These are phyloP conservation scores for Pygmarrhopalites habei DNA, from an alignment of 1,140 invertebrate species.

Conservation along the genomic window DNA sequence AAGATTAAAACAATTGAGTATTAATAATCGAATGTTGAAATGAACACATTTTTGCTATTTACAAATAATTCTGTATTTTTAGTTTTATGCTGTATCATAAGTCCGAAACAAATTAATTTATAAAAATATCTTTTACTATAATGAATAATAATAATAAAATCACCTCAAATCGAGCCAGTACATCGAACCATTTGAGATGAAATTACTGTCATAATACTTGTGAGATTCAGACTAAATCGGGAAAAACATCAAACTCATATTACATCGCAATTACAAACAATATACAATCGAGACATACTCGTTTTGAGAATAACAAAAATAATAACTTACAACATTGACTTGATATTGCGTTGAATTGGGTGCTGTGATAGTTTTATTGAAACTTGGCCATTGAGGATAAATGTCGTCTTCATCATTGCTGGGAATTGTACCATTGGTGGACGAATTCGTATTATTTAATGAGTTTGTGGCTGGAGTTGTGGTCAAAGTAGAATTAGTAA, in stretches of 20 bases:
- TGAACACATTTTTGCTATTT: too few relatives aligned
- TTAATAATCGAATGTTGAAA: too few relatives aligned
- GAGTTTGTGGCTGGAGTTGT: neutral
- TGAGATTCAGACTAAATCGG: constrained; percentile 18
- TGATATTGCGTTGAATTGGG: neutral
- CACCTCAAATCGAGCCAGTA: constrained; percentile 72
- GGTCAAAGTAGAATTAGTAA: neutral
- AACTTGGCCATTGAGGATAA: neutral
- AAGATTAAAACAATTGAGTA: too few relatives aligned
- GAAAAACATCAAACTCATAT: neutral
- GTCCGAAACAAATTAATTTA: too few relatives aligned
- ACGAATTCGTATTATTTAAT: too few relatives aligned
- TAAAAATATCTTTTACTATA: too few relatives aligned
- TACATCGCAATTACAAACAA: neutral
- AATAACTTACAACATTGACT: neutral
- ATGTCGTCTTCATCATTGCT: neutral
- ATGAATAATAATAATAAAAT: too few relatives aligned
- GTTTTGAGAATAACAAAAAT: too few relatives aligned
- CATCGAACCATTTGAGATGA: constrained; percentile 44
- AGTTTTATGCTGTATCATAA: too few relatives aligned
- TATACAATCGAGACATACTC: too few relatives aligned
- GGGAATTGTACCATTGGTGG: neutral
- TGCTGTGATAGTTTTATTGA: neutral
- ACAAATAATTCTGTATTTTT: too few relatives aligned
- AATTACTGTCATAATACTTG: constrained; percentile 24